These are phyloP conservation scores for Rhinichthys klamathensis DNA, from an alignment of 2,113 vertebrate species.

Conservation along the genomic window DNA sequence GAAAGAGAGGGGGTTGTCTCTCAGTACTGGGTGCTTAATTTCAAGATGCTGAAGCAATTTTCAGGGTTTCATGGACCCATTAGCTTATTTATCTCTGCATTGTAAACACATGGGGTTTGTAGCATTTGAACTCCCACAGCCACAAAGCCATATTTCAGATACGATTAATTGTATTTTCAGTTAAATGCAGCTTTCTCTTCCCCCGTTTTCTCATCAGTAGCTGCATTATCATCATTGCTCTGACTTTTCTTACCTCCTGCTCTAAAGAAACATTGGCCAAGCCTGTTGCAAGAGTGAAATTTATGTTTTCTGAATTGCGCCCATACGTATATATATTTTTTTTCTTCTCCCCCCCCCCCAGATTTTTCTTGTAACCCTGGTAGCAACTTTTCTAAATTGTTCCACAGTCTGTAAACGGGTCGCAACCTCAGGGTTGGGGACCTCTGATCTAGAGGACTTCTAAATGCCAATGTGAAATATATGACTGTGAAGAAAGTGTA, in stretches of 20 bases:
- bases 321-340: not conserved
- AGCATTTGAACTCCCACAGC: not conserved
- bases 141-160: not conserved
- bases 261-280: not conserved
- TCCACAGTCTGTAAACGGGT: not conserved
- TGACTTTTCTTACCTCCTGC: not conserved
- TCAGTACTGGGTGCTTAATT: no score
- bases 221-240: not conserved
- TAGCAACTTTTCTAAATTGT: not conserved
- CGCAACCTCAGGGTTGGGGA: not conserved
- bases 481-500: not conserved
- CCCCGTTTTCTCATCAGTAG: not conserved
- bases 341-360: no score
- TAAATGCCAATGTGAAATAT: not conserved
- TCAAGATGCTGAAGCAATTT: not conserved
- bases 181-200: not conserved
- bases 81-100: not conserved
- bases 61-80: not conserved
- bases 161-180: not conserved
- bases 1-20: no score
- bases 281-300: not conserved
- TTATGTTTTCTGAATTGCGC: not conserved
- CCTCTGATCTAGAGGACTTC: conserved; percentile 11
- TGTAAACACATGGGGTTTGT: not conserved
- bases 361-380: no score